These are phyloP conservation scores for Erebia epiphron DNA, from an alignment of 2,888 invertebrate genomes.

Conservation along the genomic window DNA sequence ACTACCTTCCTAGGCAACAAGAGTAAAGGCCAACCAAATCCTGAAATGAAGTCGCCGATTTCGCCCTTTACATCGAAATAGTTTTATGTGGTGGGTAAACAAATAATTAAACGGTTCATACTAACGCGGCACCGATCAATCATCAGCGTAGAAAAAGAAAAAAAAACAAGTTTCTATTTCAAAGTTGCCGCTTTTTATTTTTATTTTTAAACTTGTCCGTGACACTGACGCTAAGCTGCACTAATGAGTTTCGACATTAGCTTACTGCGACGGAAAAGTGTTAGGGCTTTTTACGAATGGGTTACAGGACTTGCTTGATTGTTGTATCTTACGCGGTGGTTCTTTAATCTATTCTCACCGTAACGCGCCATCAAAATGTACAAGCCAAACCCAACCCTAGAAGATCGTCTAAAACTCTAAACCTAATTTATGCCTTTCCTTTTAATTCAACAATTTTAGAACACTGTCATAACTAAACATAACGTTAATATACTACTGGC, in stretches of 20 bases:
- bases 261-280: conserved; percentile 63
- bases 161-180: conserved; percentile 71
- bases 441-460: too few relatives aligned
- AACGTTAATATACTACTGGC: too few relatives aligned
- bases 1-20: too few relatives aligned
- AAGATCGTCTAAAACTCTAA: too few relatives aligned
- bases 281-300: conserved; percentile 67
- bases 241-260: conserved; percentile 82
- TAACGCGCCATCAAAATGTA: not conserved
- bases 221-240: conserved; percentile 78
- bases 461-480: too few relatives aligned
- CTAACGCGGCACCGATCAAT: conserved; percentile 63
- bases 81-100: conserved; percentile 27
- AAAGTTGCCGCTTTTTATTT: conserved; percentile 64
- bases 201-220: conserved; percentile 77
- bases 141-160: conserved; percentile 58
- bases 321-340: not conserved
- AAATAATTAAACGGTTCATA: conserved; percentile 43
- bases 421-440: not conserved
- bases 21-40: not conserved
- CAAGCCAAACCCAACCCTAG: too few relatives aligned
- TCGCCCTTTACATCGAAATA: not conserved
- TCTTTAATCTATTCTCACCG: not conserved
- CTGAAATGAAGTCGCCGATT: not conserved
- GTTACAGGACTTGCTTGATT: conserved; percentile 46